Percentiles rank a stretch among this genome's conserved stretches.
Evolutionary conservation across 2,797 vertebrate species (phyloP).

Genomic region (Picus viridis): DNA sequence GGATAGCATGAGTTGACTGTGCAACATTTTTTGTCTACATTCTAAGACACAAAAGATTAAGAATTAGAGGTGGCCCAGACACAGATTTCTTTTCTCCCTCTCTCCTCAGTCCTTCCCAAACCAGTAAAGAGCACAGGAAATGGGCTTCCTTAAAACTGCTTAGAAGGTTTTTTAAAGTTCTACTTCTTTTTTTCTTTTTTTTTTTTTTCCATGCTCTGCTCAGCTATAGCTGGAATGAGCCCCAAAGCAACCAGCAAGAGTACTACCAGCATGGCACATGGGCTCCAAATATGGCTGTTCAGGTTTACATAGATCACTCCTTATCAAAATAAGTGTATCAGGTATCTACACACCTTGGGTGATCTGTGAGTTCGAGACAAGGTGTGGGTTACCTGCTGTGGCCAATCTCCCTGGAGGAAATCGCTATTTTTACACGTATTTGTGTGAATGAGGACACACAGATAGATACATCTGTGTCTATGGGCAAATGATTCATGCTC

Average conservation of each 20-base stretch:
- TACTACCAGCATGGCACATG: neutral
- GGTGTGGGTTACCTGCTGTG: neutral
- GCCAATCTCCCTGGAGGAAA: neutral
- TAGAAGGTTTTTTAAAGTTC: neutral
- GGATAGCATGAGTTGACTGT: neutral
- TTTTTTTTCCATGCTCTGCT: accelerated
- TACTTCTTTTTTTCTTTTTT: accelerated
- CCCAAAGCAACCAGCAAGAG: neutral
- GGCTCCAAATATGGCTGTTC: neutral
- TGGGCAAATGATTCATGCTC: neutral
- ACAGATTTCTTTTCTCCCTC: neutral
- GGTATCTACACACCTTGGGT: neutral
- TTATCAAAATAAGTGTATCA: neutral
- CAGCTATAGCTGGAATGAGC: neutral
- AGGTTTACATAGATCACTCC: neutral
- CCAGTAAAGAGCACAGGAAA: neutral
- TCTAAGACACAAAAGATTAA: neutral
- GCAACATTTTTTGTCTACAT: neutral
- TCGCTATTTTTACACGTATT: neutral
- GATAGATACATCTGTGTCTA: neutral
- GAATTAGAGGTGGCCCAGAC: neutral
- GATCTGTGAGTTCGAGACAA: neutral
- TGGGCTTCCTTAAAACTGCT: neutral
- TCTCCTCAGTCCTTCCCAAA: neutral
- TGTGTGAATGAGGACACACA: neutral